phyloP scores from a whole-genome alignment of 2,888 invertebrate species.

The Mechanitis messenoides region DNA sequence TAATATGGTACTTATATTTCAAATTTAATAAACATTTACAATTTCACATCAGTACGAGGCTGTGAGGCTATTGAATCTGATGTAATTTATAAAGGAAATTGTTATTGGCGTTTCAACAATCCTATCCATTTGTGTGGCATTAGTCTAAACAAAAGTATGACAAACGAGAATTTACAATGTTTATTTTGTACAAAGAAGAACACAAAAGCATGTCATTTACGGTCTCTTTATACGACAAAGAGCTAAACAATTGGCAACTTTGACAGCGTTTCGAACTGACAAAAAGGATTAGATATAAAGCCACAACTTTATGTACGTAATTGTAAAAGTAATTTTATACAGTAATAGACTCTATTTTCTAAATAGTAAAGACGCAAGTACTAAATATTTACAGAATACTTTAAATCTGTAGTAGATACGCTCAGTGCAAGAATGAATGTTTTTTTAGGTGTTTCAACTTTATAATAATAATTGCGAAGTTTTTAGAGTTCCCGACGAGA shows the following conservation, averaged over 20 bases:
- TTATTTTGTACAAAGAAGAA: slow-evolving; percentile 54
- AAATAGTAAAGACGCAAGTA: slow-evolving; percentile 22
- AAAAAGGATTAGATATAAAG: slow-evolving; percentile 62
- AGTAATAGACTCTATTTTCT: slow-evolving; percentile 37
- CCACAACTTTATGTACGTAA: slow-evolving; percentile 30
- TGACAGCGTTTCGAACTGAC: slow-evolving; percentile 65
- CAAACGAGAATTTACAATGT: slow-evolving; percentile 60
- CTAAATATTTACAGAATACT: slow-evolving; percentile 10
- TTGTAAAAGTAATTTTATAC: slow-evolving; percentile 7
- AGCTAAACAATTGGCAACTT: slow-evolving; percentile 67
- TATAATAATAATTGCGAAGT: slow-evolving; percentile 52
- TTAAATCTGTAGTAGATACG: slow-evolving; percentile 20
- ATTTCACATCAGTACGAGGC: too few species aligned
- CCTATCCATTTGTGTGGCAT: slow-evolving; percentile 53
- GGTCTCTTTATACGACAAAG: slow-evolving; percentile 56
- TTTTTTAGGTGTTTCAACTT: slow-evolving; percentile 60
- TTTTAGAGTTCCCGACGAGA: slow-evolving; percentile 19
- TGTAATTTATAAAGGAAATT: slow-evolving; percentile 22
- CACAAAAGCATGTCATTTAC: slow-evolving; percentile 66
- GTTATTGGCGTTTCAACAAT: slow-evolving; percentile 17
- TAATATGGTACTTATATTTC: too few species aligned
- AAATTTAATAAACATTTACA: too few species aligned
- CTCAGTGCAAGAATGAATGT: slow-evolving; percentile 36
- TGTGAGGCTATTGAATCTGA: too few species aligned
- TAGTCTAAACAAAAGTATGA: slow-evolving; percentile 50